phyloP scores from a whole-genome alignment of 2,888 invertebrate genomes.

The Cheilosia scutellata region DNA sequence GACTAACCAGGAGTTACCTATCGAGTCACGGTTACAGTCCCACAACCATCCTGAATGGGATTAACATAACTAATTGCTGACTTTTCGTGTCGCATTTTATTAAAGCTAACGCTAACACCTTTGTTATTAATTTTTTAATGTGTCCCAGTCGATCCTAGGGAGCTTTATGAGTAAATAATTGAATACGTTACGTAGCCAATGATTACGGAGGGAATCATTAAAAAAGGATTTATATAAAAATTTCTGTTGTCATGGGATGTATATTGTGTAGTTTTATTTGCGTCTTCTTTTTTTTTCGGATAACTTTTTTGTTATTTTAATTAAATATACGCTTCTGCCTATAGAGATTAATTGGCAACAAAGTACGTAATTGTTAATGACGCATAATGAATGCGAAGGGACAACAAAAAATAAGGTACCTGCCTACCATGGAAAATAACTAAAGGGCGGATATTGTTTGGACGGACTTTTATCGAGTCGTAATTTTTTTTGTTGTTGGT shows the following conservation, averaged over 20 bases:
- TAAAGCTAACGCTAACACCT: constrained; percentile 32
- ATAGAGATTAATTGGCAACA: constrained; percentile 83
- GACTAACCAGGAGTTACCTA: background rate
- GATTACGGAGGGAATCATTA: constrained; percentile 62
- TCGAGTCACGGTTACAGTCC: background rate
- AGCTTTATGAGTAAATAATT: constrained; percentile 60
- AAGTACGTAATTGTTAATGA: constrained; percentile 75
- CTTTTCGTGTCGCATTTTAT: constrained; percentile 57
- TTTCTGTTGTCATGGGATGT: constrained; percentile 20
- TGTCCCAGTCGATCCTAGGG: background rate
- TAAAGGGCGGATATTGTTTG: constrained; percentile 56
- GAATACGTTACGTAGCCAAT: constrained; percentile 62
- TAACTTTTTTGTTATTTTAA: constrained; percentile 68
- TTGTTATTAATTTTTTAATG: constrained; percentile 32
- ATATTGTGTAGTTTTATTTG: constrained; percentile 26
- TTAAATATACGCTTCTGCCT: constrained; percentile 71
- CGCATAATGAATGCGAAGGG: constrained; percentile 71
- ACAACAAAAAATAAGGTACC: background rate
- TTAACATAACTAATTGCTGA: constrained; percentile 62
- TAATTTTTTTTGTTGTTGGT: too few species aligned
- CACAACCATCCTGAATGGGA: constrained; percentile 29
- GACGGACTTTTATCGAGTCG: constrained; percentile 23
- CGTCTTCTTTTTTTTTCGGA: constrained; percentile 16
- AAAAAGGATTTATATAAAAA: constrained; percentile 51
- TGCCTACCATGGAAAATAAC: constrained; percentile 48